A percentile compares a stretch with the other conserved stretches of the same genome.
phyloP scores from a whole-genome alignment of 2,797 vertebrate genomes.

The Thripadectes ignobilis region DNA sequence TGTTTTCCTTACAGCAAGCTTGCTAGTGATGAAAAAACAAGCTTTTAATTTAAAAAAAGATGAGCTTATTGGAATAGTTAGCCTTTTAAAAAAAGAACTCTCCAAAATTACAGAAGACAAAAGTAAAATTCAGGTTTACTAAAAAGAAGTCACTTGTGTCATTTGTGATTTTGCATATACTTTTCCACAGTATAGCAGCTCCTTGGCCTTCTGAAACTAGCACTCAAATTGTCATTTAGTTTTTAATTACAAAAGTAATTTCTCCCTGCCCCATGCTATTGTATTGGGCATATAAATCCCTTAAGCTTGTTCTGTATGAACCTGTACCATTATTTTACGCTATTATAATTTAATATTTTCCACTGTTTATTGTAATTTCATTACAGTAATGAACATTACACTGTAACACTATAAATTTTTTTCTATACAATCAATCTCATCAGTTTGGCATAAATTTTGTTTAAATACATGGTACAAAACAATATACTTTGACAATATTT shows the following conservation, averaged over 20 bases:
- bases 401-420: neutral
- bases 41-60: neutral
- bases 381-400: neutral
- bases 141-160: neutral
- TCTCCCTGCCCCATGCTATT: fast-evolving
- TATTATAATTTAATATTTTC: neutral
- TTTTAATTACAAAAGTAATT: neutral
- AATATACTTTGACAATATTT: neutral
- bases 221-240: neutral
- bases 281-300: neutral
- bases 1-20: neutral
- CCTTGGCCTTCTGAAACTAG: neutral
- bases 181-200: neutral
- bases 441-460: neutral
- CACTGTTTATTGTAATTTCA: neutral
- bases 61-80: neutral
- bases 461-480: neutral
- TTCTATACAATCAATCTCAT: neutral
- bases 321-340: neutral
- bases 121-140: neutral
- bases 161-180: neutral
- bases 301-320: neutral
- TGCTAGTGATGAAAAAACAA: neutral
- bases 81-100: neutral
- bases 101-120: neutral